phyloP scores from a whole-genome alignment of 2,797 vertebrate genomes.

The Gorsachius magnificus region DNA sequence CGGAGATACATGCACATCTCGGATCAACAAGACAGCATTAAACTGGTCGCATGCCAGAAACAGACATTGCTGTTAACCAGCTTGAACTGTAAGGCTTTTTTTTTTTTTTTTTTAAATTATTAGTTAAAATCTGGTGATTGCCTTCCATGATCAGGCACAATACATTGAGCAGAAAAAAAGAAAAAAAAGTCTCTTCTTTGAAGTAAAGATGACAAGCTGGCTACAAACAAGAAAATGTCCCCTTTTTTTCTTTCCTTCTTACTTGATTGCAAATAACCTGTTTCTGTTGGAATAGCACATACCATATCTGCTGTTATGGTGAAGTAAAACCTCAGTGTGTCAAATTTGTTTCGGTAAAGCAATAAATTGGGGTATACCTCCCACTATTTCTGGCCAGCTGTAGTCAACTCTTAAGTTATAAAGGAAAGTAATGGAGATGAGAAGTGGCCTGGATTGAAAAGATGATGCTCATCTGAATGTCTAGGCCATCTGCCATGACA shows the following conservation, averaged over 20 bases:
- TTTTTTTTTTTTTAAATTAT: conserved; percentile 50
- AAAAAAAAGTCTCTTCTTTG: neutral
- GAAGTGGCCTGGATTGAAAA: conserved; percentile 4
- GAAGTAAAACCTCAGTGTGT: neutral
- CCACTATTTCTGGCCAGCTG: neutral
- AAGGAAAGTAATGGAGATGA: neutral
- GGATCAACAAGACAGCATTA: conserved; percentile 64
- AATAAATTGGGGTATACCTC: neutral
- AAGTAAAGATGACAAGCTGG: neutral
- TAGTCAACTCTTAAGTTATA: neutral
- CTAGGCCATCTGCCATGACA: neutral
- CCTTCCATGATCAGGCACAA: conserved; percentile 3
- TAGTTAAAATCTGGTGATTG: conserved; percentile 58
- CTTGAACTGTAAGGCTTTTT: conserved; percentile 12
- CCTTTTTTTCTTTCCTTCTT: conserved; percentile 34
- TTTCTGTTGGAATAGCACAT: conserved; percentile 36
- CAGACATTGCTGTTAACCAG: conserved; percentile 29
- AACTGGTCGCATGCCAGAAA: conserved; percentile 50
- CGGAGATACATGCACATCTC: conserved; percentile 57
- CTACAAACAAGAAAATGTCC: conserved; percentile 4
- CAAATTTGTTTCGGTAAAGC: neutral
- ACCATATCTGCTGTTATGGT: neutral
- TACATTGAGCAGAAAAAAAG: neutral
- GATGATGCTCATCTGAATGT: neutral
- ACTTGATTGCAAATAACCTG: conserved; percentile 19